Base-by-base conservation (phyloP, 2,888 invertebrate genomes). In the Dugesia japonica region DNA sequence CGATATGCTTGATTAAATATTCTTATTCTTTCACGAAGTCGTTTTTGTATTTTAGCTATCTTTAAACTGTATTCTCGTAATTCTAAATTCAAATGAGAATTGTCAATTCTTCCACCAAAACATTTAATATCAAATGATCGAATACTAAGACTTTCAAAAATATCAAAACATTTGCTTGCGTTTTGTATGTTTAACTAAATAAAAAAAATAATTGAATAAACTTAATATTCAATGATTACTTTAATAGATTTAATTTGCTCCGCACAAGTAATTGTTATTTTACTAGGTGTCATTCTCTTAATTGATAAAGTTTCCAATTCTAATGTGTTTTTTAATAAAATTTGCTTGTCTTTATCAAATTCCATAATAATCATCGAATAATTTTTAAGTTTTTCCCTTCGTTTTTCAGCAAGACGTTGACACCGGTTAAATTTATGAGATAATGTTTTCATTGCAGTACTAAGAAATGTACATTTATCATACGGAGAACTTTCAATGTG, bases 1-100 rank as follows among this genome's bases (percentile, higher is more conserved):
- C 56, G 56, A 56, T 56, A 56, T n/a, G 56, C 56, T n/a, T 56
- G 56, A 56, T 56, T 56, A 56, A 56, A 56, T 56, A 56, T 56
- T n/a, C 56, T 56, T 9, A 56, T 56, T 56, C 56, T 56, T 56
- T 56, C 56, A 56, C 56, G 56, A 4, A 56, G 56, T 7, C 56
- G 23, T 56, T 56, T 56, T 56, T 56, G 56, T 20, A 56, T 56
- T 56, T 56, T 56, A 23, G 56, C 23, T n/a, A 56, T 9, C 23
- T 56, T 56, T 23, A 56, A 56, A 56, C 56, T n/a, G 23, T 56
- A 56, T 56, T 56, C 56, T 56, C 56, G 4, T 4, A 56, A n/a
- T 56, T 56, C 56, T 56, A 56, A 56, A 56, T 13, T 56, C 20
- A 56, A 23, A 1, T 56, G 56, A 56, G 56, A 56, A 56, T 56